Evolutionary conservation across 2,888 invertebrate genomes (phyloP), one percentile per base, ranked within the genome.

Genomic region (Mellilla xanthometata): DNA sequence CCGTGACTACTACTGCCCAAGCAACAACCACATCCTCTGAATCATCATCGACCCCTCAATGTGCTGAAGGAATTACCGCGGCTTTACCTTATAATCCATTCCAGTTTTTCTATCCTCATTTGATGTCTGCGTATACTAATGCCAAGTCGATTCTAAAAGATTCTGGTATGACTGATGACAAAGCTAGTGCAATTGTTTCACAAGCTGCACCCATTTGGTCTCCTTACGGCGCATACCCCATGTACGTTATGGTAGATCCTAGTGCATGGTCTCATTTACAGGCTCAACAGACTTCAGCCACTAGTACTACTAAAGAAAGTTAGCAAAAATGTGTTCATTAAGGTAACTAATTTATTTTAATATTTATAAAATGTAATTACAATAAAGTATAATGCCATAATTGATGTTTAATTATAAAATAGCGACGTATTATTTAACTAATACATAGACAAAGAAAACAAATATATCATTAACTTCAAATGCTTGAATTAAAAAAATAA

Each of bases 191-290:
- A 5, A 60, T 61, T 2, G 53, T 72, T 46, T 44, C 70, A 3
- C 66, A 72, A 30, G 32, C 71, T 28, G 54, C 80, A 31, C 69
- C 78, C 0, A 64, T 64, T 43, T 86, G 85, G 83, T 69, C 82
- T 2, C 60, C 72, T 29, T 60, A 76, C 1, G 78, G 77, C 27
- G 57, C 72, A 2, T 86, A 85, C 54, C 81, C 88, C 1, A 76
- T 78, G 61, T 88, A 87, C 40, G 64, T 88, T 7, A 80, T 85
- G 81, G 65, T 87, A 31, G 82, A 83, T 48, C 86, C 88, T 3
- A 68, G 58, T 38, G 52, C 76, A 1, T 87, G 85, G 84, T 54
- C 67, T 1, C 76, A 77, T 35, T 58, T 54, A 12, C 75, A 76
- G 60, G 52, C 64, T 3, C 35, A 69, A 5, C 50, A 71, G 8